Evolutionary conservation across 1,140 invertebrate genomes (phyloP), one percentile per base, ranked within the genome.

Genomic region (Bactericera cockerelli): DNA sequence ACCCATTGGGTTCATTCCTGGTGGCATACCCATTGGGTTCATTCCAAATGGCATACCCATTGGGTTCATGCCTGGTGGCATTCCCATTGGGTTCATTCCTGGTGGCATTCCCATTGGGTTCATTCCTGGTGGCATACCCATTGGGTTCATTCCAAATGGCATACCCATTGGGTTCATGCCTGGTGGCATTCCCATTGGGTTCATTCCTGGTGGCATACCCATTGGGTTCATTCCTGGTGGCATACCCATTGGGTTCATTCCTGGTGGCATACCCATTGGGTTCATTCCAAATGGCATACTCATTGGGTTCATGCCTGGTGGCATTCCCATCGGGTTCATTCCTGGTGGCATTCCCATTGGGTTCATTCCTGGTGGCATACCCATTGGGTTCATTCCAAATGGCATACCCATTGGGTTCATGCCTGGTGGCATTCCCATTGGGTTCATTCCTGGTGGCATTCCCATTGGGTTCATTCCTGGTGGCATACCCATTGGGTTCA

Each of bases 211-310:
- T 49, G 42, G 42, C 28, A 31, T 31, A n/a, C n/a, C n/a, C 28
- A 31, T 31, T 39, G 56, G 56, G 14, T 16, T 24, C 11, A 11
- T 22, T 14, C 28, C 26, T 2, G 22, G 14, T 26, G 55, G 55
- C 25, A 57, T 57, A 49, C 57, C 57, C 16, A 33, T 39, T 3
- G 56, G 25, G 14, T 22, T 22, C 55, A 57, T 57, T 11, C 57
- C 57, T 8, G 19, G 25, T 11, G 57, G 57, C 24, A 19, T 19
- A n/a, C n/a, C n/a, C 56, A 57, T 57, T 33, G 21, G 28, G n/a
- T n/a, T n/a, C 28, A 19, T 19, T 22, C 55, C 16, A 56, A 2
- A 16, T 2, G 33, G 33, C n/a, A n/a, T n/a, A 8, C 57, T 33
- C 14, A 28, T 26, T 2, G 16, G 16, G 21, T 26, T 14, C 36